Evolutionary conservation across 2,888 invertebrate species (phyloP).

Genomic region (Pinctada fucata): DNA sequence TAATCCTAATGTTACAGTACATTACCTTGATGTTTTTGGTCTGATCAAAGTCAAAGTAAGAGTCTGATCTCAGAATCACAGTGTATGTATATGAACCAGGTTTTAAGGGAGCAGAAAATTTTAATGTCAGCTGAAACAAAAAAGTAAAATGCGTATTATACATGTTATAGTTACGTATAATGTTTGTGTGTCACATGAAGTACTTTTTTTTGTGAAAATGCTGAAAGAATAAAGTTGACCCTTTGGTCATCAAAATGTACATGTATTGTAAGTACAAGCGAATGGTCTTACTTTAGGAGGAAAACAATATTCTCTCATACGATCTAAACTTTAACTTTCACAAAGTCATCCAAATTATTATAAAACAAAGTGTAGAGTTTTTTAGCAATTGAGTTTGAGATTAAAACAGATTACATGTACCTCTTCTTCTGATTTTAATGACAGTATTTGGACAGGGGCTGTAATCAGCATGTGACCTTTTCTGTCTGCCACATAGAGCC

Average conservation of each 20-base stretch:
- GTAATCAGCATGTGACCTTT: constrained; percentile 94
- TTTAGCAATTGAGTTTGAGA: too few species aligned
- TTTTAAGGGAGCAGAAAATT: constrained; percentile 97
- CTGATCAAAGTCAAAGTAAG: constrained; percentile 95
- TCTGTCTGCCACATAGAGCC: constrained; percentile 98
- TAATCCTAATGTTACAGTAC: background rate
- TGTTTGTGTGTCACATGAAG: too few species aligned
- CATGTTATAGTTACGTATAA: too few species aligned
- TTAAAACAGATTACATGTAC: constrained; percentile 76
- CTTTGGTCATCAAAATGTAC: too few species aligned
- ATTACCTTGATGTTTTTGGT: constrained; percentile 91
- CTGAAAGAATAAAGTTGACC: too few species aligned
- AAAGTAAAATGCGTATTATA: background rate
- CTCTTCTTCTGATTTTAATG: constrained; percentile 91
- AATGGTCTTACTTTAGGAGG: too few species aligned
- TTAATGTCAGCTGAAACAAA: constrained; percentile 83
- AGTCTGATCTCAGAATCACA: constrained; percentile 95
- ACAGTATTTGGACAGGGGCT: constrained; percentile 94
- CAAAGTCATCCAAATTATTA: too few species aligned
- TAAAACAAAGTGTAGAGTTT: too few species aligned
- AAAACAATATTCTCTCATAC: too few species aligned
- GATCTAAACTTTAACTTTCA: too few species aligned
- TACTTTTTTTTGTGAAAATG: too few species aligned
- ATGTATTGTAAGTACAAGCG: too few species aligned
- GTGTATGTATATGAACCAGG: constrained; percentile 93